Percentiles rank a stretch among this genome's conserved stretches.
Evolutionary conservation across 2,113 vertebrate genomes (phyloP).

Genomic region (Recurvirostra avosetta): DNA sequence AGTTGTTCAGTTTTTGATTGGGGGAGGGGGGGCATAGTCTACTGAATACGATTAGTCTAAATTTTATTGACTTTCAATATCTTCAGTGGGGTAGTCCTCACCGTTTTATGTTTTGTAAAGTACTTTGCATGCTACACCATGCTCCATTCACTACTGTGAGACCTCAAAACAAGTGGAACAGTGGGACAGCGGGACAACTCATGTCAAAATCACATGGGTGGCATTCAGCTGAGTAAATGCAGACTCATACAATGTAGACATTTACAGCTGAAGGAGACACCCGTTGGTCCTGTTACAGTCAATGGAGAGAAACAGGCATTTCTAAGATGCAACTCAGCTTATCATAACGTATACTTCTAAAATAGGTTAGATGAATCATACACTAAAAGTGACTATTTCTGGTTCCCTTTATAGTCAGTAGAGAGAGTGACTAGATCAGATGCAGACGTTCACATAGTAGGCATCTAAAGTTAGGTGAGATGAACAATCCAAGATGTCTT

Average conservation of each 20-base stretch:
- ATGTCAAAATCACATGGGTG: background rate
- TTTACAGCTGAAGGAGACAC: constrained; percentile 5
- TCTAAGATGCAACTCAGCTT: constrained; percentile 44
- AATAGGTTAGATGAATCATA: constrained; percentile 59
- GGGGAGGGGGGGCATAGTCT: background rate
- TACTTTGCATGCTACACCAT: rapidly evolving
- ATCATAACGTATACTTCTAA: constrained; percentile 22
- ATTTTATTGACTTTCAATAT: background rate
- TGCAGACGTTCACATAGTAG: constrained; percentile 24
- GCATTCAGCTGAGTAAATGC: background rate
- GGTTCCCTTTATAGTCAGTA: constrained; percentile 9
- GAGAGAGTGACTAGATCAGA: constrained; percentile 39
- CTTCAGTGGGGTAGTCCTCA: background rate
- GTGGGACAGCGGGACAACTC: background rate
- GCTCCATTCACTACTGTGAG: background rate
- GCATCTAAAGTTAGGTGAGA: constrained; percentile 54
- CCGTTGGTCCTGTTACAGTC: constrained; percentile 18
- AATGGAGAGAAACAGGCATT: constrained; percentile 18
- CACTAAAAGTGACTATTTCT: constrained; percentile 25
- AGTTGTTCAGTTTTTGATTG: background rate
- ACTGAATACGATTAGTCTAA: background rate
- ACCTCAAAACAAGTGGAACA: background rate
- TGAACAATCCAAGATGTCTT: constrained; percentile 7
- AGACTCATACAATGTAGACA: background rate
- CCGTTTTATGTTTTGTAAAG: background rate